Evolutionary conservation across 1,140 invertebrate genomes (phyloP).

Genomic region (Dreissena rostriformis): DNA sequence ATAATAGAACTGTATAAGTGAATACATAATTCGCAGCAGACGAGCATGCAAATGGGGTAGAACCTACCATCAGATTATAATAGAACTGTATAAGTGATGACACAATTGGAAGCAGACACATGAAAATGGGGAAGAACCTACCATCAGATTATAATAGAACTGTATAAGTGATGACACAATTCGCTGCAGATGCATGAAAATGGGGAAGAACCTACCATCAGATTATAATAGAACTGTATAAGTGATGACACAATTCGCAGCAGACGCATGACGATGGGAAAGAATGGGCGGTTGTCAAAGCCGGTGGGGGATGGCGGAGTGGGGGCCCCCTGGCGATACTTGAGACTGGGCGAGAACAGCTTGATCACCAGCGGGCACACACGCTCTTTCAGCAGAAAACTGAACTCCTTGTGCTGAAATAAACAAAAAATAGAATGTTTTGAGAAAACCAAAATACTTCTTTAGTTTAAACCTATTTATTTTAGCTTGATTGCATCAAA

Average conservation of each 20-base stretch:
- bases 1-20: conserved; percentile 97
- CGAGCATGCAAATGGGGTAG: conserved; percentile 98
- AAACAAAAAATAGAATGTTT: conserved; percentile 54
- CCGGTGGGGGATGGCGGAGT: conserved; percentile 86
- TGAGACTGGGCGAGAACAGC: conserved; percentile 94
- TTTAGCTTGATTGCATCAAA: no score
- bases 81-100: conserved; percentile 96
- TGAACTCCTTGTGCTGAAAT: conserved; percentile 95
- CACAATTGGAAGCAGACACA: conserved; percentile 95
- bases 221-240: conserved; percentile 95
- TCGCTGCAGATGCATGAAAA: conserved; percentile 95
- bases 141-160: conserved; percentile 95
- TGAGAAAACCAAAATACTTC: no score
- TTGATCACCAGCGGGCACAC: conserved; percentile 99
- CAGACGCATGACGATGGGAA: conserved; percentile 97
- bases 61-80: conserved; percentile 94
- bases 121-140: conserved; percentile 98
- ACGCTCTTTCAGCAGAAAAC: conserved; percentile 96
- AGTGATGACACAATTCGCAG: conserved; percentile 95
- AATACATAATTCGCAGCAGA: conserved; percentile 94
- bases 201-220: conserved; percentile 98
- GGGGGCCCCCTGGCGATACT: conserved; percentile 77
- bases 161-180: conserved; percentile 96
- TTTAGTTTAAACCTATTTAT: no score
- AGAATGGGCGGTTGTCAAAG: conserved; percentile 94